Conservation (phyloP, 1,140 invertebrate species). For the Cyclina sinensis region DNA sequence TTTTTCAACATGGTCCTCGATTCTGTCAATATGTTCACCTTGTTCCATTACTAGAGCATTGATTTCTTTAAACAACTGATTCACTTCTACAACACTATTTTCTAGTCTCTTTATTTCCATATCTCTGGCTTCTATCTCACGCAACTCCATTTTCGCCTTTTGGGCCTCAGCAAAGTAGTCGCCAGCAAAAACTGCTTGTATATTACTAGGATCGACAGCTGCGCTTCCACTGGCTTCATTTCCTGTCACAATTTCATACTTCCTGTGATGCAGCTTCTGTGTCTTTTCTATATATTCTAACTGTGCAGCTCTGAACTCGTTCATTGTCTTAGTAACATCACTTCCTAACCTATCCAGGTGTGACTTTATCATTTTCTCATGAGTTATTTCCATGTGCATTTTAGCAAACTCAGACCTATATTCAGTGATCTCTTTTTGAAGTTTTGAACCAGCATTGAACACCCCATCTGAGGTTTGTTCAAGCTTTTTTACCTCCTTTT, state of each 20-base stretch:
- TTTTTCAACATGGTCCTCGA: slow-evolving; percentile 44
- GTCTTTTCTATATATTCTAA: slow-evolving; percentile 63
- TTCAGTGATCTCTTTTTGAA: slow-evolving; percentile 43
- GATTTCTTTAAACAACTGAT: slow-evolving; percentile 63
- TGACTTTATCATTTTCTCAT: slow-evolving; percentile 55
- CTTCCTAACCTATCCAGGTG: slow-evolving; percentile 49
- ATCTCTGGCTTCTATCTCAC: slow-evolving; percentile 53
- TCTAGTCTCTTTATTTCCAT: slow-evolving; percentile 65
- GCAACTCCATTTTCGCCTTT: slow-evolving; percentile 46
- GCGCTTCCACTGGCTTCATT: slow-evolving; percentile 36
- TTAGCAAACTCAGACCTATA: slow-evolving; percentile 34
- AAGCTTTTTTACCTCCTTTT: slow-evolving; percentile 45
- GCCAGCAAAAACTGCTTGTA: slow-evolving; percentile 58
- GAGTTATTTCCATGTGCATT: slow-evolving; percentile 32
- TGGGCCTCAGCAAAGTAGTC: slow-evolving; percentile 59
- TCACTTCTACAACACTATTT: slow-evolving; percentile 63
- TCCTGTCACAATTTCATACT: slow-evolving; percentile 57
- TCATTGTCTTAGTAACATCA: slow-evolving; percentile 51
- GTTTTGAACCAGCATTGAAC: slow-evolving; percentile 28
- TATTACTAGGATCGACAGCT: slow-evolving; percentile 26
- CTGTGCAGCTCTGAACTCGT: slow-evolving; percentile 55
- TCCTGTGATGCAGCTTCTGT: slow-evolving; percentile 55
- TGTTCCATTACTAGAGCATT: slow-evolving; percentile 64
- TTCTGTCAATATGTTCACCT: slow-evolving; percentile 60
- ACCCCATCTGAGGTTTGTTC: slow-evolving; percentile 58